Percentiles rank a stretch among this genome's conserved stretches.
Conservation (phyloP, 2,888 invertebrate species). For the Leucania comma region DNA sequence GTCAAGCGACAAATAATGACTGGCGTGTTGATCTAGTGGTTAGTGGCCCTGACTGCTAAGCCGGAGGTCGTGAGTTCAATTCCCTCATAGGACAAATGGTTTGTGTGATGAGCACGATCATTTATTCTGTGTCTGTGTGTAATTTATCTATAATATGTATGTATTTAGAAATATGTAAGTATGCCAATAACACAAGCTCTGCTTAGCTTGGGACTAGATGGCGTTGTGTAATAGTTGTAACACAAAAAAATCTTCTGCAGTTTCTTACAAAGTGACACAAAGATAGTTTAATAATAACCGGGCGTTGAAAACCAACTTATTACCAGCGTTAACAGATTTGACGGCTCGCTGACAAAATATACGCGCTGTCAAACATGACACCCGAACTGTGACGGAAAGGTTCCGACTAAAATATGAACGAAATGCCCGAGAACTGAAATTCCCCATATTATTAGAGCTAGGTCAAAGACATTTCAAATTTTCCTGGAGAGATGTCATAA, state of each 20-base stretch:
- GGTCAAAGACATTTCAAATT: slow-evolving; percentile 58
- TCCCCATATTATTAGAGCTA: slow-evolving; percentile 48
- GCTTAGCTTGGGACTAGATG: too few relatives aligned
- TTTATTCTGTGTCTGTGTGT: too few relatives aligned
- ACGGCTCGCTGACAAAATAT: slow-evolving; percentile 58
- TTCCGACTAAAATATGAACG: neutral
- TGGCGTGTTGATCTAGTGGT: too few relatives aligned
- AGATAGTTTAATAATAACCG: slow-evolving; percentile 48
- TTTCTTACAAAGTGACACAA: neutral
- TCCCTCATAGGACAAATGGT: too few relatives aligned
- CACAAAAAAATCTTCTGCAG: slow-evolving; percentile 24
- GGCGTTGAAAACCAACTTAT: slow-evolving; percentile 60
- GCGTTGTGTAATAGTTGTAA: too few relatives aligned
- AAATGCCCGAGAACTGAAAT: slow-evolving; percentile 20
- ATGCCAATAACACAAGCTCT: too few relatives aligned
- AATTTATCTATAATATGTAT: too few relatives aligned
- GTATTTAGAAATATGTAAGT: too few relatives aligned
- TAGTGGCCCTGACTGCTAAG: too few relatives aligned
- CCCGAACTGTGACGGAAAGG: slow-evolving; percentile 10
- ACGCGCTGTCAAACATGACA: slow-evolving; percentile 24
- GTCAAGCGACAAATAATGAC: too few relatives aligned
- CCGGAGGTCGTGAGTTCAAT: too few relatives aligned
- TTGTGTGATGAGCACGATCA: too few relatives aligned
- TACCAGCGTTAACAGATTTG: slow-evolving; percentile 64
- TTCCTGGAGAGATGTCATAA: slow-evolving; percentile 39